These are phyloP conservation scores for Eumaeus atala DNA, from an alignment of 1,140 invertebrate species.

Conservation along the genomic window DNA sequence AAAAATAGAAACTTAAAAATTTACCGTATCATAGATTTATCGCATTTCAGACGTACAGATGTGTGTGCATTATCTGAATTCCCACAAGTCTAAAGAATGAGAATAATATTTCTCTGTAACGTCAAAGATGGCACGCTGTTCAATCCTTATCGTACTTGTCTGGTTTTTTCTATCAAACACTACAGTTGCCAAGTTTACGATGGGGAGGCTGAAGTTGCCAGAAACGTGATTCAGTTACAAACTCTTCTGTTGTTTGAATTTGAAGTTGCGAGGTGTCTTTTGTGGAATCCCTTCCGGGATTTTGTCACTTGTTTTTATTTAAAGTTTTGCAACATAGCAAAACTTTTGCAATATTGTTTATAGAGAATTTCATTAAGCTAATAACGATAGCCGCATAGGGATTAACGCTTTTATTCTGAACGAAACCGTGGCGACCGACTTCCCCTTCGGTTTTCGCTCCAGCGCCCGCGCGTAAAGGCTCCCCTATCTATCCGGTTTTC, in stretches of 20 bases:
- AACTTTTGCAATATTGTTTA: constrained; percentile 1
- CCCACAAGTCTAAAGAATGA: too few species aligned
- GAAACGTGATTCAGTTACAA: constrained; percentile 13
- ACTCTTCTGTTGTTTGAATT: constrained; percentile 15
- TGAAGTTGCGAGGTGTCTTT: constrained; percentile 14
- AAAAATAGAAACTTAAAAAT: too few species aligned
- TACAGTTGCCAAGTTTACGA: constrained; percentile 10
- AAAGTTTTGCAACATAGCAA: neutral
- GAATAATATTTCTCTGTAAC: neutral
- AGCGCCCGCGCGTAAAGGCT: too few species aligned
- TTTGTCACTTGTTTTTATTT: constrained; percentile 12
- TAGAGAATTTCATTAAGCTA: neutral
- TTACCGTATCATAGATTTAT: too few species aligned
- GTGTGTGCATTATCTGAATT: too few species aligned
- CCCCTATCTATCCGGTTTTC: too few species aligned
- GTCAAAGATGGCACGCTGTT: constrained; percentile 2
- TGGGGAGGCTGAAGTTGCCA: constrained; percentile 2
- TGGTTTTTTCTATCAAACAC: constrained; percentile 12
- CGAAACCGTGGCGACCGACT: too few species aligned
- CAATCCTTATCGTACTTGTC: neutral
- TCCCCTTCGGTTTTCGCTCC: too few species aligned
- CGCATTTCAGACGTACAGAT: too few species aligned
- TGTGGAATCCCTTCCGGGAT: constrained; percentile 8
- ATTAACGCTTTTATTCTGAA: too few species aligned
- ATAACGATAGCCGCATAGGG: too few species aligned